phyloP scores from a whole-genome alignment of 2,113 vertebrate genomes.

The Leucoraja erinaceus region DNA sequence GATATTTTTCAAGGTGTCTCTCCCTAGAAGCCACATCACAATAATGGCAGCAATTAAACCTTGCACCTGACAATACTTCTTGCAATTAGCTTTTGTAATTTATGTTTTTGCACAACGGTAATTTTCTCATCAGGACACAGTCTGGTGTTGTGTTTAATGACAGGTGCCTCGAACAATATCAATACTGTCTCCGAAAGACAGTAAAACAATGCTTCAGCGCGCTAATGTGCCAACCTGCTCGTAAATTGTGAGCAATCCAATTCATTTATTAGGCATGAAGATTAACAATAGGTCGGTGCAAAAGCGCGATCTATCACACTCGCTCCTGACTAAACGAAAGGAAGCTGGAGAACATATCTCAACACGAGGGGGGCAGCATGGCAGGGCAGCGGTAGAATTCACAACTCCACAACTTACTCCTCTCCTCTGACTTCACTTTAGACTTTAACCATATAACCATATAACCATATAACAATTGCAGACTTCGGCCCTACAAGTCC shows the following conservation, averaged over 20 bases:
- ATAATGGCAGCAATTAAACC: not conserved
- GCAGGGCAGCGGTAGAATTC: too few species aligned
- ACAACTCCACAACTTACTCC: too few species aligned
- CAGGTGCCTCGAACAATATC: conserved; percentile 25
- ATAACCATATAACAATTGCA: too few species aligned
- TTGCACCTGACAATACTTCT: not conserved
- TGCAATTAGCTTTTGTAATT: conserved; percentile 29
- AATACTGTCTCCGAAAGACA: conserved; percentile 28
- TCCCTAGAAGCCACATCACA: conserved; percentile 4
- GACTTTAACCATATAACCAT: too few species aligned
- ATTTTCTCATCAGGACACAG: conserved; percentile 27
- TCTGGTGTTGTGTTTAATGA: conserved; percentile 29
- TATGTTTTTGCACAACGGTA: conserved; percentile 15
- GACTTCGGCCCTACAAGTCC: too few species aligned
- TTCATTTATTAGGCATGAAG: conserved; percentile 11
- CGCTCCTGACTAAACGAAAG: not conserved
- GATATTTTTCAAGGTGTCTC: not conserved
- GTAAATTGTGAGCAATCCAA: conserved; percentile 3
- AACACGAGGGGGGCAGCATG: too few species aligned
- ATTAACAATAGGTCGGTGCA: not conserved
- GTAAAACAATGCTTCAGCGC: conserved; percentile 5
- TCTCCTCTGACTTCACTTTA: too few species aligned
- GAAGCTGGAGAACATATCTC: not conserved
- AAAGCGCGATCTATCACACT: not conserved
- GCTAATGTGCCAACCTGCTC: conserved; percentile 5